phyloP scores from a whole-genome alignment of 2,888 invertebrate species.

The Syritta pipiens region DNA sequence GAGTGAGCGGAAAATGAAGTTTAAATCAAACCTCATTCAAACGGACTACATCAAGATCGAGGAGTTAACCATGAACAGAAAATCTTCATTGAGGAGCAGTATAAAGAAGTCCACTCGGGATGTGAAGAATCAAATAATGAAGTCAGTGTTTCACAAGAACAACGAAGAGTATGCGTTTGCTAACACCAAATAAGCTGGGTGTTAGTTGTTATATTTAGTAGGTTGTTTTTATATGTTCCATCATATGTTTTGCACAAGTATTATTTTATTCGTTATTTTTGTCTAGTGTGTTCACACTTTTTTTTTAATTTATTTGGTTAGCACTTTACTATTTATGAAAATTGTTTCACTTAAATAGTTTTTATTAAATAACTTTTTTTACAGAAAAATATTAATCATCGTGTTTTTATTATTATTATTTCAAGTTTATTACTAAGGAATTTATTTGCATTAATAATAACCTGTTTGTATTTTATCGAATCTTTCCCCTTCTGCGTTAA shows the following conservation, averaged over 20 bases:
- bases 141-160: conserved; percentile 76
- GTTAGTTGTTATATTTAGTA: neutral
- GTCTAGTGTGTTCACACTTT: conserved; percentile 12
- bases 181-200: conserved; percentile 21
- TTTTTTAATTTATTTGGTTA: conserved; percentile 24
- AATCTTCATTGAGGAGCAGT: conserved; percentile 75
- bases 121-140: conserved; percentile 76
- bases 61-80: conserved; percentile 74
- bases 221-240: neutral
- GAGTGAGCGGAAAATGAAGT: conserved; percentile 76
- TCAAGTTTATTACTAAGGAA: no score
- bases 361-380: conserved; percentile 4
- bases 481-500: no score
- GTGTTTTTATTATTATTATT: no score
- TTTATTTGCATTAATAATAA: no score
- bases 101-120: conserved; percentile 76
- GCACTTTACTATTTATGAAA: no score
- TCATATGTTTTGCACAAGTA: conserved; percentile 26
- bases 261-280: conserved; percentile 27
- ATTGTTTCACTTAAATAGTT: neutral
- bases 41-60: conserved; percentile 74
- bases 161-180: conserved; percentile 76
- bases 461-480: no score
- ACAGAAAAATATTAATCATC: neutral
- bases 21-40: conserved; percentile 73